Evolutionary conservation across 2,113 vertebrate genomes (phyloP).

Genomic region (Nestor notabilis): DNA sequence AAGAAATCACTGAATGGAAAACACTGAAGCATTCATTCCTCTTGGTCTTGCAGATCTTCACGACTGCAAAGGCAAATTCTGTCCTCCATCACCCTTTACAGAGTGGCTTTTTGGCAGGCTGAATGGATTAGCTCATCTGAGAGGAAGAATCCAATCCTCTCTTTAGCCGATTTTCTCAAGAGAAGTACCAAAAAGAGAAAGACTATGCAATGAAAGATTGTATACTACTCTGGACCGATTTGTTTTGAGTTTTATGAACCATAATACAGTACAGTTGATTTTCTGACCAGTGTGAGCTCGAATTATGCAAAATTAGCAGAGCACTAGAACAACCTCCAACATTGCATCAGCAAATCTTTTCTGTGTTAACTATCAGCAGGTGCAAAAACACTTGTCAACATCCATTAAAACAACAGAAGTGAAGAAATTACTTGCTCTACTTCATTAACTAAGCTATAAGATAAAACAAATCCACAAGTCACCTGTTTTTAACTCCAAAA

Average conservation of each 20-base stretch:
- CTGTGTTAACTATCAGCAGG: background rate
- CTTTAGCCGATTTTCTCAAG: background rate
- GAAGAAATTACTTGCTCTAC: background rate
- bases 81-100: background rate
- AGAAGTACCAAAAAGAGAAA: background rate
- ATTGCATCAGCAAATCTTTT: background rate
- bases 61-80: background rate
- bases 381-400: background rate
- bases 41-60: background rate
- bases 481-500: background rate
- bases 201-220: background rate
- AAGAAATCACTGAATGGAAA: background rate
- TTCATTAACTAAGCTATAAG: background rate
- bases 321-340: background rate
- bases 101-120: background rate
- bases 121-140: background rate
- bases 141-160: background rate
- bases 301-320: background rate
- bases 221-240: background rate
- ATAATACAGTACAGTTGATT: background rate
- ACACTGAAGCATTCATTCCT: background rate
- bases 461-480: background rate
- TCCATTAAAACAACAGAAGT: background rate
- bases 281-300: background rate
- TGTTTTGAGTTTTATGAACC: background rate